Evolutionary conservation across 1,140 invertebrate genomes (phyloP).

Genomic region (Drosophila yakuba): DNA sequence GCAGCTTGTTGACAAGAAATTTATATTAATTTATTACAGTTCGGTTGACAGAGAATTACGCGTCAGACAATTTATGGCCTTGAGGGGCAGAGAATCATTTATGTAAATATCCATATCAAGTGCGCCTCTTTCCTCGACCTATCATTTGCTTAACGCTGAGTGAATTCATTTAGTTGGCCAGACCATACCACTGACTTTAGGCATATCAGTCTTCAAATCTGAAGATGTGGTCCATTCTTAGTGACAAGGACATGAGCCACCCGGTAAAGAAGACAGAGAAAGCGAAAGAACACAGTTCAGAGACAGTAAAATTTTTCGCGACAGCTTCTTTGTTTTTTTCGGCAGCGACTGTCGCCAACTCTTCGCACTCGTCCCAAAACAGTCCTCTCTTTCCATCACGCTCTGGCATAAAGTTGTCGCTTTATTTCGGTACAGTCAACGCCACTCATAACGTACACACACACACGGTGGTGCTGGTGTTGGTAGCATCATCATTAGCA

Average conservation of each 20-base stretch:
- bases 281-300: constrained; percentile 37
- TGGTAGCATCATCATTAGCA: constrained; percentile 66
- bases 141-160: constrained; percentile 22
- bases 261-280: constrained; percentile 24
- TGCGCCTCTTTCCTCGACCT: constrained; percentile 9
- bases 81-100: constrained; percentile 61
- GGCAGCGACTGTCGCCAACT: constrained; percentile 71
- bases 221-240: constrained; percentile 41
- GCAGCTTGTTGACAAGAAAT: constrained; percentile 72
- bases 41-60: constrained; percentile 84
- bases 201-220: constrained; percentile 35
- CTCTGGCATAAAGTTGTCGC: constrained; percentile 36
- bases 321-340: constrained; percentile 45
- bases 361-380: constrained; percentile 44
- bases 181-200: neutral
- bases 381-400: neutral
- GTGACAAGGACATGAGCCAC: constrained; percentile 43
- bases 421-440: constrained; percentile 76
- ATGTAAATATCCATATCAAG: constrained; percentile 69
- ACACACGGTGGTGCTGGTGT: constrained; percentile 8
- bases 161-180: constrained; percentile 11
- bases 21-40: constrained; percentile 84
- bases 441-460: constrained; percentile 38
- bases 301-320: constrained; percentile 54
- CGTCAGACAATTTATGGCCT: constrained; percentile 83